phyloP scores from a whole-genome alignment of 2,113 vertebrate species.

The Suncus etruscus region DNA sequence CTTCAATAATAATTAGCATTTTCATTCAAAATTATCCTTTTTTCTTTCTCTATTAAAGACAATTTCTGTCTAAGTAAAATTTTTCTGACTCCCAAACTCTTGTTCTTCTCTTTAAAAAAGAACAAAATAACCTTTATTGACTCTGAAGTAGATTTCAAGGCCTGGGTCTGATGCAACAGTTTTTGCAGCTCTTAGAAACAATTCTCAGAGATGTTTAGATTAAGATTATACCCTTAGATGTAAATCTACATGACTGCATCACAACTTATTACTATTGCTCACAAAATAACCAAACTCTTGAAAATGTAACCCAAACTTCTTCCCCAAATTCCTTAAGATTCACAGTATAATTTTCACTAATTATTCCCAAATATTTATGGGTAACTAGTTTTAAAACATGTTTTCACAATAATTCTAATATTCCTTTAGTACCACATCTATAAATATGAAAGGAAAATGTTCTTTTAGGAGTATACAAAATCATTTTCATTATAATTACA shows the following conservation, averaged over 20 bases:
- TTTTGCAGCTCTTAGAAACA: conserved; percentile 40
- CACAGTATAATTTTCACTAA: conserved; percentile 12
- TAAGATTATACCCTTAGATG: conserved; percentile 1
- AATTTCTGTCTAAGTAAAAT: conserved; percentile 8
- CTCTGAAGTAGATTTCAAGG: not conserved
- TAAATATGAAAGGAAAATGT: conserved; percentile 4
- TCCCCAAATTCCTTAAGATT: conserved; percentile 13
- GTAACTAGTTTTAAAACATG: conserved; percentile 15
- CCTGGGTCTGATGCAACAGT: not conserved
- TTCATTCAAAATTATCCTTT: conserved; percentile 29
- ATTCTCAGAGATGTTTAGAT: conserved; percentile 37
- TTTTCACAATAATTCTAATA: conserved; percentile 24
- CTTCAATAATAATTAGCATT: not conserved
- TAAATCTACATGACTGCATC: not conserved
- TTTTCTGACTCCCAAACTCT: not conserved
- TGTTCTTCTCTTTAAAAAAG: not conserved
- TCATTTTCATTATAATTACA: conserved; percentile 53
- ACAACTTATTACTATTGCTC: not conserved
- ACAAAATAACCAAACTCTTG: conserved; percentile 15
- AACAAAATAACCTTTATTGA: not conserved
- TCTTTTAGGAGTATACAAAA: conserved; percentile 25
- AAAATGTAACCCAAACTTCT: conserved; percentile 16
- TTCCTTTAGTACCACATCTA: not conserved
- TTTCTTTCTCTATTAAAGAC: not conserved
- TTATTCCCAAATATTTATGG: conserved; percentile 8